Conservation (phyloP, 2,797 vertebrate species). For the Manis pentadactyla region DNA sequence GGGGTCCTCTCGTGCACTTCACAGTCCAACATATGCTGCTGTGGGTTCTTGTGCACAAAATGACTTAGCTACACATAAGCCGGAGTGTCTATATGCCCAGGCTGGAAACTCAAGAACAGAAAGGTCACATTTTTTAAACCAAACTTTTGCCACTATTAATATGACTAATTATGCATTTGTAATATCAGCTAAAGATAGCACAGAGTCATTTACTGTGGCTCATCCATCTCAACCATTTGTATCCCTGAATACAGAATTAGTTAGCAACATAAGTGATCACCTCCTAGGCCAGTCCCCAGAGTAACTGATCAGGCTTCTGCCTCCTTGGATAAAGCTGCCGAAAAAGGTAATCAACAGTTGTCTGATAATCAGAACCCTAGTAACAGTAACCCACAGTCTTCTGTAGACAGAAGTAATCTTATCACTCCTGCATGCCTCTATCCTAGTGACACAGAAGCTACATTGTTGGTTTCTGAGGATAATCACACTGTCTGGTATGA, state of each 20-base stretch:
- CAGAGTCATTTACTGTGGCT: slow-evolving; percentile 72
- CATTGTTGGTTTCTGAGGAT: slow-evolving; percentile 92
- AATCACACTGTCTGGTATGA: slow-evolving; percentile 97
- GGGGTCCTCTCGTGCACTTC: slow-evolving; percentile 88
- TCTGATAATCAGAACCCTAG: slow-evolving; percentile 73
- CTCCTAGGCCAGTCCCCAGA: slow-evolving; percentile 77
- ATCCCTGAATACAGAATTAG: slow-evolving; percentile 96
- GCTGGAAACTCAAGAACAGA: slow-evolving; percentile 78
- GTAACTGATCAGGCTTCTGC: slow-evolving; percentile 80
- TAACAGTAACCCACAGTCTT: slow-evolving; percentile 65
- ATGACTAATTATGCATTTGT: slow-evolving; percentile 87
- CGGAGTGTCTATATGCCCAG: slow-evolving; percentile 61
- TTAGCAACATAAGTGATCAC: slow-evolving; percentile 95
- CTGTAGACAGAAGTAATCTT: slow-evolving; percentile 70
- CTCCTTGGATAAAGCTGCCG: slow-evolving; percentile 78
- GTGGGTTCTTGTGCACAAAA: slow-evolving; percentile 78
- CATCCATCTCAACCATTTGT: slow-evolving; percentile 92
- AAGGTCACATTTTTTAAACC: slow-evolving; percentile 72
- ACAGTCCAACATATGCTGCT: slow-evolving; percentile 88
- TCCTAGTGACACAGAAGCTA: slow-evolving; percentile 85
- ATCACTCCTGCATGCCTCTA: slow-evolving; percentile 73
- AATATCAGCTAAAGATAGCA: slow-evolving; percentile 78
- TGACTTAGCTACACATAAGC: slow-evolving; percentile 28
- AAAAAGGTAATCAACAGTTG: slow-evolving; percentile 78
- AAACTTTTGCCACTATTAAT: slow-evolving; percentile 76